phyloP scores from a whole-genome alignment of 2,888 invertebrate species.

The Ophion ellenae region DNA sequence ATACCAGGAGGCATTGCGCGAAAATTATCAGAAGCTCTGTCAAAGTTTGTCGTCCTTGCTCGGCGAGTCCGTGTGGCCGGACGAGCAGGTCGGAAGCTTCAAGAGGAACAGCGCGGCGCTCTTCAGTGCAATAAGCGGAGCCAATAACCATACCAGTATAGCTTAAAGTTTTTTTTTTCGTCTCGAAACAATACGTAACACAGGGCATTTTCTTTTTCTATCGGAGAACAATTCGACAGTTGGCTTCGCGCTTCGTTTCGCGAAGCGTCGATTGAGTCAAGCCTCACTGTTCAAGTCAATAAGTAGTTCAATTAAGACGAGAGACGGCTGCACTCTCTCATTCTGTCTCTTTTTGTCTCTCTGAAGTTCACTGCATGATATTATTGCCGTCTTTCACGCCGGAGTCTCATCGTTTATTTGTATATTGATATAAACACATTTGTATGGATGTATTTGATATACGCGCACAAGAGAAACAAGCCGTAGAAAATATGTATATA shows the following conservation, averaged over 20 bases:
- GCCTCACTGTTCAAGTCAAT: conserved; percentile 62
- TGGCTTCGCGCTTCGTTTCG: conserved; percentile 26
- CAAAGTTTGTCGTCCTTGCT: conserved; percentile 90
- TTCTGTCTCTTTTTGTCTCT: conserved; percentile 13
- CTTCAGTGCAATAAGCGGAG: conserved; percentile 92
- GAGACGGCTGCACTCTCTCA: background rate
- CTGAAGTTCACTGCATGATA: background rate
- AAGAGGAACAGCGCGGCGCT: conserved; percentile 92
- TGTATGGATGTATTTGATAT: conserved; percentile 45
- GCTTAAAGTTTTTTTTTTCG: conserved; percentile 85
- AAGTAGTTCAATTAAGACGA: conserved; percentile 63
- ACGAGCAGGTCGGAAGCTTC: conserved; percentile 86
- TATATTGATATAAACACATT: conserved; percentile 34
- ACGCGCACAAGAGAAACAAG: conserved; percentile 48
- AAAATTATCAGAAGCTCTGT: conserved; percentile 94
- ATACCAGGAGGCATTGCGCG: conserved; percentile 94
- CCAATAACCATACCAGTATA: conserved; percentile 92
- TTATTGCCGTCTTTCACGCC: conserved; percentile 29
- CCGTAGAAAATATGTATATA: conserved; percentile 40
- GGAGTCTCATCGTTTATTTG: conserved; percentile 47
- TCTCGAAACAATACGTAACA: conserved; percentile 26
- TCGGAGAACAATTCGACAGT: conserved; percentile 20
- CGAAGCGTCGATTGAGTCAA: conserved; percentile 31
- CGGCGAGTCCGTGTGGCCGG: conserved; percentile 89
- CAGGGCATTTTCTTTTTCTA: conserved; percentile 50